phyloP scores from a whole-genome alignment of 2,113 vertebrate species.

The Nanorana parkeri region DNA sequence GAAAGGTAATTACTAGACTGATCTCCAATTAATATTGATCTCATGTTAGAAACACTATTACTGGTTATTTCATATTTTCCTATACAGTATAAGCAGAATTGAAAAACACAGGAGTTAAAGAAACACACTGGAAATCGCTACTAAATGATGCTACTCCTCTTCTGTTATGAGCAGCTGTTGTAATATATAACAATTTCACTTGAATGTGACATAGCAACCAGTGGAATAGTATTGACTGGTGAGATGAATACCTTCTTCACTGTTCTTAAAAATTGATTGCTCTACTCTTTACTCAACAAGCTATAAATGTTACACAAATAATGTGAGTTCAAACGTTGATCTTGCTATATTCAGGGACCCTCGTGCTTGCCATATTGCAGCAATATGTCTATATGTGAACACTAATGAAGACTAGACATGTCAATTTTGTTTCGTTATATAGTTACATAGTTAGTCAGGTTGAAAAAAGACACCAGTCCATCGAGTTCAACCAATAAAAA shows the following conservation, averaged over 20 bases:
- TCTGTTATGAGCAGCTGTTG: constrained; percentile 50
- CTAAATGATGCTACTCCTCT: constrained; percentile 18
- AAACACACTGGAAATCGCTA: constrained; percentile 3
- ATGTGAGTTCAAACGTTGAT: constrained; percentile 78
- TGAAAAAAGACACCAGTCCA: no score
- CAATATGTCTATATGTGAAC: neutral
- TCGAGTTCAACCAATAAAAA: no score
- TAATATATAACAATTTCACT: constrained; percentile 64
- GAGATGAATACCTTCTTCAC: constrained; percentile 63
- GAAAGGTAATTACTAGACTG: neutral
- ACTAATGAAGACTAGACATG: no score
- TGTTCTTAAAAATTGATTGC: constrained; percentile 67
- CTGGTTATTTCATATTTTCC: neutral
- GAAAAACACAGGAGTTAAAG: neutral
- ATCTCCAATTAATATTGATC: constrained; percentile 27
- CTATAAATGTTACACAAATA: constrained; percentile 68
- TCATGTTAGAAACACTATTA: constrained; percentile 14
- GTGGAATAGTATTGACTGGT: constrained; percentile 65
- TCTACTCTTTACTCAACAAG: constrained; percentile 63
- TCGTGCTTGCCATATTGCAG: constrained; percentile 65
- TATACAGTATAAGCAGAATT: neutral
- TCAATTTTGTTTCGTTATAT: no score
- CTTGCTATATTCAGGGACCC: constrained; percentile 66
- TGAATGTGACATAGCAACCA: constrained; percentile 64
- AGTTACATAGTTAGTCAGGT: no score